Percentiles rank a stretch among this genome's conserved stretches.
Conservation (phyloP, 2,113 vertebrate genomes). For the Sclerurus mexicanus region DNA sequence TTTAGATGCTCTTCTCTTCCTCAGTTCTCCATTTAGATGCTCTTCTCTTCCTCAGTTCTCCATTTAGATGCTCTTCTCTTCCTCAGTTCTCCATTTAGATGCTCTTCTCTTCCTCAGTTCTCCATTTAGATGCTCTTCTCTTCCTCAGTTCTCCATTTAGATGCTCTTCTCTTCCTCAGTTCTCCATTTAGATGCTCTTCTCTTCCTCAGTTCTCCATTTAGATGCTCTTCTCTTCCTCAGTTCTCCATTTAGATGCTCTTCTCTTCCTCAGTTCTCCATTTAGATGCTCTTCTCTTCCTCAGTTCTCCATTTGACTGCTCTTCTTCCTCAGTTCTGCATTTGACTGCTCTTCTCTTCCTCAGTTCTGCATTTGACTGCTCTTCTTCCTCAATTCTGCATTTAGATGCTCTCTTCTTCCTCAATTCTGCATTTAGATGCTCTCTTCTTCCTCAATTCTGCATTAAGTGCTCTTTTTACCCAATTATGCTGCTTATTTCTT, state of each 20-base stretch:
- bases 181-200: not conserved
- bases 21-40: not conserved
- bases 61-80: not conserved
- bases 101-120: not conserved
- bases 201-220: not conserved
- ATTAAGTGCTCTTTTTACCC: not conserved
- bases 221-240: not conserved
- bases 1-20: not conserved
- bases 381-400: not conserved
- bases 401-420: not conserved
- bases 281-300: not conserved
- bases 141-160: not conserved
- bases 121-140: not conserved
- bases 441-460: not conserved
- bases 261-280: not conserved
- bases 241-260: not conserved
- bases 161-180: not conserved
- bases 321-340: not conserved
- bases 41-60: not conserved
- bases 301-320: not conserved
- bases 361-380: not conserved
- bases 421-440: not conserved
- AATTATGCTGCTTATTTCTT: not conserved
- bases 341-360: not conserved
- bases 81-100: not conserved